These are phyloP conservation scores for Mobula hypostoma DNA, from an alignment of 2,113 vertebrate genomes.

Conservation along the genomic window DNA sequence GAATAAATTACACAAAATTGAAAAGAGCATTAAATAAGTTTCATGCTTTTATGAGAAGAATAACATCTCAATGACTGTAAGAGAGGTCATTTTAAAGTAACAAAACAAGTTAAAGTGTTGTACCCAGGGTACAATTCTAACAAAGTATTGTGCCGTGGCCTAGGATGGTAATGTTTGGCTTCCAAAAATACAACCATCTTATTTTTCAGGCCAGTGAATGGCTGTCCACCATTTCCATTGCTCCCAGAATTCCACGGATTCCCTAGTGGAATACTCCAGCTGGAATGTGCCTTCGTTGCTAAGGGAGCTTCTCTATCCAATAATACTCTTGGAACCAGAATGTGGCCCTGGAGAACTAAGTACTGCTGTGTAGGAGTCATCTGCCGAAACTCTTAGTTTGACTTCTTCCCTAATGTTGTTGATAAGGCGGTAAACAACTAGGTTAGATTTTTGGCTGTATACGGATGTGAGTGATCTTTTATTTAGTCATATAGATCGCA, in stretches of 20 bases:
- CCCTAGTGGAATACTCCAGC: not conserved
- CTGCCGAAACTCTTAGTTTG: not conserved
- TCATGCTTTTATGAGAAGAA: not conserved
- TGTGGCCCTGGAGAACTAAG: not conserved
- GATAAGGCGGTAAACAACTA: not conserved
- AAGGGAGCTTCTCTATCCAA: not conserved
- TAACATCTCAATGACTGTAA: not conserved
- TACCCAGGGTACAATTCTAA: not conserved
- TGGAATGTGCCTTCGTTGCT: not conserved
- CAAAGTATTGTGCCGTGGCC: not conserved
- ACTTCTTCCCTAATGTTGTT: not conserved
- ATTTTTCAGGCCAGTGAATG: not conserved
- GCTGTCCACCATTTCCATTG: not conserved
- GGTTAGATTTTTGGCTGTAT: not conserved
- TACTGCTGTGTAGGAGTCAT: not conserved
- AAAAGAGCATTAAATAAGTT: not conserved
- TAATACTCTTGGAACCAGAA: not conserved
- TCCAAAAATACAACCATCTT: not conserved
- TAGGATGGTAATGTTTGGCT: not conserved
- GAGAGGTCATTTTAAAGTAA: not conserved
- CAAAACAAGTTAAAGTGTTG: not conserved
- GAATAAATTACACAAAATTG: not conserved
- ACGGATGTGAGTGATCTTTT: not conserved
- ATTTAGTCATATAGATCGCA: not conserved
- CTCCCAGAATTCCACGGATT: not conserved